phyloP scores from a whole-genome alignment of 2,113 vertebrate genomes.

The Pterocles burchelli region DNA sequence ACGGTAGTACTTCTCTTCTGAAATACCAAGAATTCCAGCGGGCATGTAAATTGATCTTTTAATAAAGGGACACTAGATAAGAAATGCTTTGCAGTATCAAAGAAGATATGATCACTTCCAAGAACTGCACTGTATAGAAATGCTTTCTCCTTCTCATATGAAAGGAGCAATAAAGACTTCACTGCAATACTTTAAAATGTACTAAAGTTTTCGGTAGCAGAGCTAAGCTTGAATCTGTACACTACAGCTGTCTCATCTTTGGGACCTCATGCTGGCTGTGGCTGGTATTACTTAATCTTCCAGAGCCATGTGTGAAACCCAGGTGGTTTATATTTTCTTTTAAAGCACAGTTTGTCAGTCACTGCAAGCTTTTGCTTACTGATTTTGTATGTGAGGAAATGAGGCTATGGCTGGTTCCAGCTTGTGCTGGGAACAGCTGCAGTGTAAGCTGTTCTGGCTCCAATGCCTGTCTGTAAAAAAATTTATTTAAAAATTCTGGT shows the following conservation, averaged over 20 bases:
- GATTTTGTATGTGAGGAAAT: background rate
- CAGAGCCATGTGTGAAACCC: background rate
- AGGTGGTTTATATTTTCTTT: background rate
- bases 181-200: background rate
- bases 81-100: background rate
- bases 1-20: background rate
- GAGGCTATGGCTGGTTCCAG: background rate
- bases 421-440: background rate
- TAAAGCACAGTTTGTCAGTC: background rate
- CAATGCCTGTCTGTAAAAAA: background rate
- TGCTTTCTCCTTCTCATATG: slow-evolving; percentile 2
- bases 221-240: background rate
- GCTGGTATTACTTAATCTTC: background rate
- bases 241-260: background rate
- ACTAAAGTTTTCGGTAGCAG: background rate
- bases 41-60: background rate
- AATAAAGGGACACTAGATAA: background rate
- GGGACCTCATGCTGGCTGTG: background rate
- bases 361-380: background rate
- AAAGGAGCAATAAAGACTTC: slow-evolving; percentile 29
- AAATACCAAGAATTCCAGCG: background rate
- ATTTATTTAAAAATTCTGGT: background rate
- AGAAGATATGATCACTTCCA: background rate
- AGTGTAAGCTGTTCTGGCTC: background rate
- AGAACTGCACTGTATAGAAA: slow-evolving; percentile 7